phyloP scores from a whole-genome alignment of 1,140 invertebrate genomes.

The Eupeodes corollae region DNA sequence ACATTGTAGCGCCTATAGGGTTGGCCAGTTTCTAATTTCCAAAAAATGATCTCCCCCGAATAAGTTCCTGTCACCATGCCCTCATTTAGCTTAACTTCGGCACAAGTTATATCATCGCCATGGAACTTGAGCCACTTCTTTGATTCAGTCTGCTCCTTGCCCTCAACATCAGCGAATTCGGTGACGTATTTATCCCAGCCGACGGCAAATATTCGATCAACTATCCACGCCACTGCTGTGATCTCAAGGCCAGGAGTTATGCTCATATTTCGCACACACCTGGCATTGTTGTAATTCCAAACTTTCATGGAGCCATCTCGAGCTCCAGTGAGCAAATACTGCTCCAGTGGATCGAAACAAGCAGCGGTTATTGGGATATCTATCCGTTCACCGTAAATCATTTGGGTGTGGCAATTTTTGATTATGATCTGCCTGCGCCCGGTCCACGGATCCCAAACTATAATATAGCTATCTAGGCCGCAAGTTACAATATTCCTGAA shows the following conservation, averaged over 20 bases:
- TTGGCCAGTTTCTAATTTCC: conserved; percentile 62
- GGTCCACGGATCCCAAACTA: conserved; percentile 57
- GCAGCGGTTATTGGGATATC: conserved; percentile 65
- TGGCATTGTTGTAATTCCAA: conserved; percentile 70
- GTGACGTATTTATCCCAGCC: conserved; percentile 59
- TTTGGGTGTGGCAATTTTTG: conserved; percentile 50
- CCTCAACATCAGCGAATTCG: conserved; percentile 53
- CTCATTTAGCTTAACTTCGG: conserved; percentile 47
- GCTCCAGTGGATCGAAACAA: conserved; percentile 56
- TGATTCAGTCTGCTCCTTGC: conserved; percentile 38
- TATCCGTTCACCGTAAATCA: conserved; percentile 45
- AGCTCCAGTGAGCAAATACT: conserved; percentile 58
- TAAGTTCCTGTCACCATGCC: conserved; percentile 56
- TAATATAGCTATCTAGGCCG: conserved; percentile 58
- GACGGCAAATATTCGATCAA: conserved; percentile 50
- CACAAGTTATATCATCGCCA: conserved; percentile 58
- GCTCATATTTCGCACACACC: conserved; percentile 50
- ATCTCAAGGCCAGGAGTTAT: conserved; percentile 49
- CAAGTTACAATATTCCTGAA: conserved; percentile 56
- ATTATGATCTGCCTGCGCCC: conserved; percentile 49
- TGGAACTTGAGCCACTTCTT: conserved; percentile 57
- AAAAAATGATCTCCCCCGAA: conserved; percentile 66
- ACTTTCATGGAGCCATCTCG: conserved; percentile 55
- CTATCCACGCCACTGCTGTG: conserved; percentile 47
- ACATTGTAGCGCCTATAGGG: conserved; percentile 45